phyloP scores from a whole-genome alignment of 2,888 invertebrate genomes.

The Aphrophora alni region DNA sequence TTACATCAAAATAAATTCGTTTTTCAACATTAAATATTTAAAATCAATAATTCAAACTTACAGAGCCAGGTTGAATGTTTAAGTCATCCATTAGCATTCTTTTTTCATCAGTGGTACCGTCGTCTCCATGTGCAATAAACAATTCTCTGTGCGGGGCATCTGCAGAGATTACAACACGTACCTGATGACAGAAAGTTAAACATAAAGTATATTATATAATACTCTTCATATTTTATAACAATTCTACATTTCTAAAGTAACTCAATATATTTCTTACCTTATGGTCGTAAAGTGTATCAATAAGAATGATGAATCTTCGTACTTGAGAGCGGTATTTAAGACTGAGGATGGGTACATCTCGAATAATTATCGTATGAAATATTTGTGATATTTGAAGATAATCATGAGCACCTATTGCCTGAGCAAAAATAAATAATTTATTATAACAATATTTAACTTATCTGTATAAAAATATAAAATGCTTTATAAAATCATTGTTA shows the following conservation, averaged over 20 bases:
- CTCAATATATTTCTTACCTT: constrained; percentile 72
- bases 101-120: constrained; percentile 74
- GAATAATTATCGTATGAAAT: constrained; percentile 93
- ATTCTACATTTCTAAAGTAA: constrained; percentile 18
- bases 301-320: constrained; percentile 93
- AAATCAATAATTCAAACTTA: constrained; percentile 57
- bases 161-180: constrained; percentile 82
- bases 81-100: constrained; percentile 95
- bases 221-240: not conserved
- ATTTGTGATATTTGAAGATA: constrained; percentile 91
- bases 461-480: no score
- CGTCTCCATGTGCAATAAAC: constrained; percentile 62
- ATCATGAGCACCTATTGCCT: constrained; percentile 94
- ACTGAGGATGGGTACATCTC: constrained; percentile 86
- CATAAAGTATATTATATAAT: not conserved
- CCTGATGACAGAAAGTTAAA: constrained; percentile 59
- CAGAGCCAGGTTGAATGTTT: constrained; percentile 77
- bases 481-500: no score
- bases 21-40: no score
- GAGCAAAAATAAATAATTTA: no score
- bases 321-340: constrained; percentile 82
- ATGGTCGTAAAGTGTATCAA: constrained; percentile 96
- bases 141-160: constrained; percentile 77
- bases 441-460: no score
- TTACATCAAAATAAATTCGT: no score